These are phyloP conservation scores for Pithys albifrons DNA, from an alignment of 2,113 vertebrate genomes.

Conservation along the genomic window DNA sequence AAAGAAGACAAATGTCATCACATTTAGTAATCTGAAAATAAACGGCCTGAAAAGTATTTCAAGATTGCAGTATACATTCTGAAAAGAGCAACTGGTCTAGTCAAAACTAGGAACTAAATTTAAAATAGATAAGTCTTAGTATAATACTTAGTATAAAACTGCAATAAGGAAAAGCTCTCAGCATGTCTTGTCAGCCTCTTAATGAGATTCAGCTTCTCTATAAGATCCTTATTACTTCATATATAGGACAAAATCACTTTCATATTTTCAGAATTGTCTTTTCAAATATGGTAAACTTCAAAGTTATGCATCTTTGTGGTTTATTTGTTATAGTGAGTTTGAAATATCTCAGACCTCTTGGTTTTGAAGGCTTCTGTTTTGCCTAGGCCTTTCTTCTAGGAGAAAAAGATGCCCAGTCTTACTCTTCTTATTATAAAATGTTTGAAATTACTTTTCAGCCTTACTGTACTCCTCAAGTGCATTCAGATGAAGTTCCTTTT, in stretches of 20 bases:
- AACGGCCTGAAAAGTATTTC: background rate
- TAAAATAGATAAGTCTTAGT: background rate
- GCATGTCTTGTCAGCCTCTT: background rate
- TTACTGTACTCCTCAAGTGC: background rate
- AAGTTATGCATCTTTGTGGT: background rate
- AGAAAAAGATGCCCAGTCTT: background rate
- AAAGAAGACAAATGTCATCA: background rate
- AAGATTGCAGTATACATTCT: background rate
- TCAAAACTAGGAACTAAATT: background rate
- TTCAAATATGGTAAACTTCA: background rate
- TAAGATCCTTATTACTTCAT: background rate
- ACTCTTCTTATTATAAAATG: background rate
- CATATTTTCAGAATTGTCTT: background rate
- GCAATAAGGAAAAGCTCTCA: background rate
- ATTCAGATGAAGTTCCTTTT: background rate
- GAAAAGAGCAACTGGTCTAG: background rate
- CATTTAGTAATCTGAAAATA: background rate
- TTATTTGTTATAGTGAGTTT: background rate
- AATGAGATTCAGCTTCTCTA: background rate
- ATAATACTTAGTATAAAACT: background rate
- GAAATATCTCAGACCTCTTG: background rate
- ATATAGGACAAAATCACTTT: background rate
- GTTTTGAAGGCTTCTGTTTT: background rate
- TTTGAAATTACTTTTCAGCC: background rate
- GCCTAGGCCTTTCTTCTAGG: background rate